Percentiles rank a stretch among this genome's conserved stretches.
Conservation (phyloP, 1,140 invertebrate genomes). For the Aphaenogaster rudis region DNA sequence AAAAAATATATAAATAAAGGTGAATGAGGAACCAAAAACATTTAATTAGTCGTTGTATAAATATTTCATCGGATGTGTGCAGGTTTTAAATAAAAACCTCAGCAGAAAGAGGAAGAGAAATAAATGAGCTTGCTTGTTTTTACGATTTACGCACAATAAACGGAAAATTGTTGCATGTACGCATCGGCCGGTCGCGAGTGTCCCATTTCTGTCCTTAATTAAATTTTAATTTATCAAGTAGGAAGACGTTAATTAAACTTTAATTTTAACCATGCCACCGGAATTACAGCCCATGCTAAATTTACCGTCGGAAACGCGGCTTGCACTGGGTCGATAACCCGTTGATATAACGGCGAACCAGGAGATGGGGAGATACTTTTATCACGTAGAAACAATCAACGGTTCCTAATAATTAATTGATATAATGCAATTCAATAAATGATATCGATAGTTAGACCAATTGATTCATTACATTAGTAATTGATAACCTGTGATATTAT, state of each 20-base stretch:
- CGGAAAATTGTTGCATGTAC: constrained; percentile 26
- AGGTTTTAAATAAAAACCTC: constrained; percentile 11
- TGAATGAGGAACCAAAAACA: background rate
- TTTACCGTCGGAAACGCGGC: constrained; percentile 69
- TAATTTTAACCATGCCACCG: constrained; percentile 73
- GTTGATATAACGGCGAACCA: constrained; percentile 62
- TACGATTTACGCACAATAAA: background rate
- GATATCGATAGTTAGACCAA: background rate
- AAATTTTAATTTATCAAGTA: constrained; percentile 77
- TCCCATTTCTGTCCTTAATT: constrained; percentile 66
- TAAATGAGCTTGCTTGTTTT: constrained; percentile 53
- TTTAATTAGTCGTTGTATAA: constrained; percentile 28
- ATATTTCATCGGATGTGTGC: constrained; percentile 12
- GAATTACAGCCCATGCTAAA: constrained; percentile 75
- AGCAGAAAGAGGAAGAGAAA: background rate
- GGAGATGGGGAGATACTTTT: constrained; percentile 43
- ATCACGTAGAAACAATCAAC: background rate
- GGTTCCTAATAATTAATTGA: constrained; percentile 26
- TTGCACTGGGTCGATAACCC: constrained; percentile 68
- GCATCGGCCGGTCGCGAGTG: constrained; percentile 7
- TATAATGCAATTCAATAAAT: background rate
- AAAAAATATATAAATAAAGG: background rate
- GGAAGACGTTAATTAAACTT: constrained; percentile 79
- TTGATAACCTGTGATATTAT: background rate
- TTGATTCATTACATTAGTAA: constrained; percentile 28